Conservation (phyloP, 2,888 invertebrate species). For the Carpatolechia fugitivella region DNA sequence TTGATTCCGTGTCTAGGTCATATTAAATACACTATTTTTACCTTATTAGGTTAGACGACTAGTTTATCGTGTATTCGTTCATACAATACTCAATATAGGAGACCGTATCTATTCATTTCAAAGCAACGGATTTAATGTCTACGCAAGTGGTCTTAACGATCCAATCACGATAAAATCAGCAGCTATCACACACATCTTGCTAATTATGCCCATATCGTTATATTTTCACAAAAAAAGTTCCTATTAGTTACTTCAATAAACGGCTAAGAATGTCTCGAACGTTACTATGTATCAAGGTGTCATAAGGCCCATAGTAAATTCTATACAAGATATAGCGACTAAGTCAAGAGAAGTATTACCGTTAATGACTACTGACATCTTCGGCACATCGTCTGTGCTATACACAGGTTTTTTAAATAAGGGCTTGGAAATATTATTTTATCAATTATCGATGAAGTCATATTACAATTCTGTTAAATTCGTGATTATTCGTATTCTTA, state of each 20-base stretch:
- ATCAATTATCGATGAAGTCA: constrained; percentile 32
- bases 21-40: too few species aligned
- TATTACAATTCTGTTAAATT: background rate
- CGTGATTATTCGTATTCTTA: too few species aligned
- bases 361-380: constrained; percentile 63
- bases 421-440: constrained; percentile 24
- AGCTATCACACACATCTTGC: too few species aligned
- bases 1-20: too few species aligned
- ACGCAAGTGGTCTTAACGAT: too few species aligned
- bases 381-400: constrained; percentile 47
- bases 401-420: constrained; percentile 42
- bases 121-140: too few species aligned
- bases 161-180: too few species aligned
- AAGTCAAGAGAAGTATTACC: constrained; percentile 64
- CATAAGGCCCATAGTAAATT: constrained; percentile 11
- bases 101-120: too few species aligned
- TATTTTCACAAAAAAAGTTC: constrained; percentile 1
- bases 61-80: too few species aligned
- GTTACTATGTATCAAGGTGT: constrained; percentile 14
- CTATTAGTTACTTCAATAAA: background rate
- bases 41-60: too few species aligned
- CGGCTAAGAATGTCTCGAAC: background rate
- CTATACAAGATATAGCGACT: constrained; percentile 33
- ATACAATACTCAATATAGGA: too few species aligned
- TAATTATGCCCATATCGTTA: constrained; percentile 4